Base-by-base conservation (phyloP, 2,797 vertebrate genomes). In the Anas flavirostris region DNA sequence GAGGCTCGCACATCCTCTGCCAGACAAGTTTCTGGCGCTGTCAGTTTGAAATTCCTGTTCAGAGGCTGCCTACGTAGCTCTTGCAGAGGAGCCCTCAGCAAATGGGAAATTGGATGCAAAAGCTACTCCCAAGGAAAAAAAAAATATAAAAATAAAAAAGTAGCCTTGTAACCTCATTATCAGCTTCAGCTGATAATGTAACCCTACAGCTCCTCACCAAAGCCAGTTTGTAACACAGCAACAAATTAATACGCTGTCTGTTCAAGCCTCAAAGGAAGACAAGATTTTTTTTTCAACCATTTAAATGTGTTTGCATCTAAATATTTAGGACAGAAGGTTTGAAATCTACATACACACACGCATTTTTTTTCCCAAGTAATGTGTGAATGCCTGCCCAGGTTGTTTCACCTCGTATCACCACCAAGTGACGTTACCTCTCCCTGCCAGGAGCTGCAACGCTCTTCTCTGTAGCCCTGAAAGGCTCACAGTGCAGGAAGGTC, bases 291-390 rank as follows among this genome's bases (percentile, higher is more conserved):
- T 29, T 28, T 17, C 9, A 16, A 18, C 19, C 0, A 0, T 31
- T 74, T 16, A 43, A 58, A n/a, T 8, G 1, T 6, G 35, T 11
- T 80, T 31, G 14, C 16, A 41, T 13, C 9, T 58, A 14, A 73
- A 37, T 74, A 22, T 11, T 80, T 2, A 67, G 16, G 37, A 67
- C 4, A 66, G 35, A 37, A 37, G 29, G 39, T 52, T 53, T 81
- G 58, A 78, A n/a, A 83, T 50, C 19, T 52, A 28, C 9, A 48
- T 6, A 35, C 18, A 29, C 5, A 28, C 16, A 60, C 8, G 12
- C 6, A 5, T 26, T 60, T 31, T 31, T 1, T 2, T 3, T 0
- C 1, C 26, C 26, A 39, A 9, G 7, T 39, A 9, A 35, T 1
- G 7, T 21, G 9, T 46, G 17, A 74, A 21, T 5, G n/a, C 10